A percentile compares a stretch with the other conserved stretches of the same genome.
Conservation (phyloP, 2,797 vertebrate genomes). For the Anomalospiza imberbis region DNA sequence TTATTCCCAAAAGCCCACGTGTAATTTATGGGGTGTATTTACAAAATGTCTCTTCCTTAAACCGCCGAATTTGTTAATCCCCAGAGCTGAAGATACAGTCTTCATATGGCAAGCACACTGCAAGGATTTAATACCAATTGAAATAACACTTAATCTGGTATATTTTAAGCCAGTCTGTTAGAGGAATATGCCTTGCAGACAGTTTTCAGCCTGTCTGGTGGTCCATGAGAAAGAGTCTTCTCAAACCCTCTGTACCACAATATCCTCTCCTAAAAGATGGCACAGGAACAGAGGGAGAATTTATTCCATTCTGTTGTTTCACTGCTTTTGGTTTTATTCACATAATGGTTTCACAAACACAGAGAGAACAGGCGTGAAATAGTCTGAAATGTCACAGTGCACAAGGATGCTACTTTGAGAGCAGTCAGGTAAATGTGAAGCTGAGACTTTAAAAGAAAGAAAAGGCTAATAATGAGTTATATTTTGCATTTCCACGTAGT, state of each 20-base stretch:
- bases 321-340: not conserved
- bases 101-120: not conserved
- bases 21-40: slow-evolving; percentile 31
- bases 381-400: fast-evolving
- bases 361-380: not conserved
- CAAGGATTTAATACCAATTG: not conserved
- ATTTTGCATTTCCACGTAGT: not conserved
- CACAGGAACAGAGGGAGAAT: not conserved
- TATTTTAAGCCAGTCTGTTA: slow-evolving; percentile 29
- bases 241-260: not conserved
- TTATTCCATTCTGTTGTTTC: not conserved
- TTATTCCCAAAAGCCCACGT: not conserved
- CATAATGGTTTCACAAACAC: not conserved
- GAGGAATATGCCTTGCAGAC: not conserved
- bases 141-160: slow-evolving; percentile 6
- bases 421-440: not conserved
- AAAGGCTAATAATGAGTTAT: not conserved
- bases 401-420: not conserved
- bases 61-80: slow-evolving; percentile 7
- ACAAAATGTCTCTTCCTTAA: not conserved
- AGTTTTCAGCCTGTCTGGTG: not conserved
- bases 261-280: not conserved
- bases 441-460: not conserved
- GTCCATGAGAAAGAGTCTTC: not conserved
- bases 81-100: not conserved